Conservation (phyloP, 2,113 vertebrate genomes). For the Oxyruncus cristatus region DNA sequence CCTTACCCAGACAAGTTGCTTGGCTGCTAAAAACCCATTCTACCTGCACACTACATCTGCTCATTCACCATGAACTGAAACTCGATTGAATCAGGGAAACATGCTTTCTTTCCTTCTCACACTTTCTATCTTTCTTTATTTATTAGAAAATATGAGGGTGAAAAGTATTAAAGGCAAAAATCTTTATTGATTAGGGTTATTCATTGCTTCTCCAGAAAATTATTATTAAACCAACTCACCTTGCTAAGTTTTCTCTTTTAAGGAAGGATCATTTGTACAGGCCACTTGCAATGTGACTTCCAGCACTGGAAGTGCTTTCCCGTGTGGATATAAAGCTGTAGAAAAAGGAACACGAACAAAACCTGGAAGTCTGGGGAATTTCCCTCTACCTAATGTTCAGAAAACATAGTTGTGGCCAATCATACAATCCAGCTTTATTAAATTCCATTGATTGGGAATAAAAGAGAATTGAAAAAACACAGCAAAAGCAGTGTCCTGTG, state of each 20-base stretch:
- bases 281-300: background rate
- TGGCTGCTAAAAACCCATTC: background rate
- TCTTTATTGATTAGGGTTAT: background rate
- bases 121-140: background rate
- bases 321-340: background rate
- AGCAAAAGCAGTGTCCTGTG: background rate
- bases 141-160: background rate
- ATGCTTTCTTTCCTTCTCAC: background rate
- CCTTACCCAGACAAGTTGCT: background rate
- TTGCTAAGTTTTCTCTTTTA: background rate
- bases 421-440: background rate
- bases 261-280: background rate
- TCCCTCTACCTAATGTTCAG: background rate
- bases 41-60: background rate
- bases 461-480: background rate
- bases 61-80: background rate
- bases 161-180: background rate
- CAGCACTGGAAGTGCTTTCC: background rate
- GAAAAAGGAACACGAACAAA: background rate
- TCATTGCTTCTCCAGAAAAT: background rate
- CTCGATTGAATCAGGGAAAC: background rate
- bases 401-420: background rate
- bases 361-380: background rate
- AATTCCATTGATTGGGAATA: background rate
- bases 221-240: background rate